phyloP scores from a whole-genome alignment of 2,113 vertebrate genomes.

The Dryoscopus gambensis region DNA sequence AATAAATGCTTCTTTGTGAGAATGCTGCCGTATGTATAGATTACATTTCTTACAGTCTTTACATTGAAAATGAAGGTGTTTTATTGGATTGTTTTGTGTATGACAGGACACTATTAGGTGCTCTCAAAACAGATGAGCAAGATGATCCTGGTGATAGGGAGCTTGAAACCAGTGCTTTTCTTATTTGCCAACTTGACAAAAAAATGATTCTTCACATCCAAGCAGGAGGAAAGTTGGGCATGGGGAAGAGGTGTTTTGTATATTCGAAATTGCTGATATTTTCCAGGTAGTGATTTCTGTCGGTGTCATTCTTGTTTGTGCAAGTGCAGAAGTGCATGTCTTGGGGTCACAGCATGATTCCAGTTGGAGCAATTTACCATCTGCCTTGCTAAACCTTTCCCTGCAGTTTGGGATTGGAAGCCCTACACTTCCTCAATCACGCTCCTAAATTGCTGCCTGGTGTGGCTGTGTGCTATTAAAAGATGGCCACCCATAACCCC shows the following conservation, averaged over 20 bases:
- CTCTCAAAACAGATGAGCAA: background rate
- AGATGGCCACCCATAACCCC: background rate
- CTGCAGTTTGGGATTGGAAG: background rate
- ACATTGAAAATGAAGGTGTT: background rate
- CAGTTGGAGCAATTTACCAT: background rate
- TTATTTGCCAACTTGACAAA: background rate
- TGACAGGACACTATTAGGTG: background rate
- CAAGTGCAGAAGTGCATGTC: background rate
- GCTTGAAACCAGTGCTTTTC: background rate
- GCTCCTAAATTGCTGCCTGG: background rate
- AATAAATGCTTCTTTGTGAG: background rate
- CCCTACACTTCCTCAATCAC: background rate
- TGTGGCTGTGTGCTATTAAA: background rate
- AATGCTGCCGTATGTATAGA: background rate
- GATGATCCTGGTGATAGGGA: background rate
- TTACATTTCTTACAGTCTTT: background rate
- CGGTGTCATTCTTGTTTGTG: rapidly evolving
- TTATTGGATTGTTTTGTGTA: background rate
- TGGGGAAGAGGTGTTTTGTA: background rate
- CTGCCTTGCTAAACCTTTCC: background rate
- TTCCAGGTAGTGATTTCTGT: background rate
- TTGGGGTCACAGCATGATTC: background rate
- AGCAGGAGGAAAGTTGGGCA: background rate
- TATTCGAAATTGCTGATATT: background rate
- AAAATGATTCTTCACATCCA: background rate